Base-by-base conservation (phyloP, 2,113 vertebrate species). In the Sylvilagus bachmani region DNA sequence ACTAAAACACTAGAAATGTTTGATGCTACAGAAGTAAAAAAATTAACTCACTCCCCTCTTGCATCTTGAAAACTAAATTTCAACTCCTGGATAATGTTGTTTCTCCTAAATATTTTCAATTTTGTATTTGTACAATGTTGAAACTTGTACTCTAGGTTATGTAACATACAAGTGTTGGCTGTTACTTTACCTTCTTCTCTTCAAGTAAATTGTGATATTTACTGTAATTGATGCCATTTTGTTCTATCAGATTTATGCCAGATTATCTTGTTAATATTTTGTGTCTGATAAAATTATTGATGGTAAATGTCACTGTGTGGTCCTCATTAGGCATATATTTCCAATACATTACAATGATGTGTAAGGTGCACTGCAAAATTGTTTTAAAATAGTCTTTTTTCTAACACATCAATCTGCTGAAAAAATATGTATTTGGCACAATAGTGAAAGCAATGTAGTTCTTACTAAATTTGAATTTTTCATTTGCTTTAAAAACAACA, bases 321-420 rank as follows among this genome's bases (percentile, higher is more conserved):
- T 99, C 97, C 98, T 99, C 99, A 98, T 98, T 99, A 98, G 98
- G 98, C 98, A 98, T 98, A 99, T 98, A 98, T 99, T 99, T 99
- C 98, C 98, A 98, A 98, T 99, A 99, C 98, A 99, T 99, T 99
- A 98, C 99, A 99, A 98, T 99, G 98, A 99, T 98, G 98, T 99
- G 98, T 99, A 99, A 99, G 99, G 99, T 99, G 98, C 99, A 99
- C 98, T 99, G 99, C 99, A 99, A 99, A 89, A 94, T 88, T 83
- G 71, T 49, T 55, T 88, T 51, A 79, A 85, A 74, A 61, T 51
- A 24, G 19, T 93, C 75, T 91, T 79, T 71, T 79, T 79, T 91
- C 78, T 94, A 94, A 77, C 58, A 78, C 0, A 44, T 84, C 62
- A 79, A 73, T 84, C 62, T 92, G 85, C 80, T 89, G 14, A 88